These are phyloP conservation scores for Colostygia pectinataria DNA, from an alignment of 2,888 invertebrate species.

Conservation along the genomic window DNA sequence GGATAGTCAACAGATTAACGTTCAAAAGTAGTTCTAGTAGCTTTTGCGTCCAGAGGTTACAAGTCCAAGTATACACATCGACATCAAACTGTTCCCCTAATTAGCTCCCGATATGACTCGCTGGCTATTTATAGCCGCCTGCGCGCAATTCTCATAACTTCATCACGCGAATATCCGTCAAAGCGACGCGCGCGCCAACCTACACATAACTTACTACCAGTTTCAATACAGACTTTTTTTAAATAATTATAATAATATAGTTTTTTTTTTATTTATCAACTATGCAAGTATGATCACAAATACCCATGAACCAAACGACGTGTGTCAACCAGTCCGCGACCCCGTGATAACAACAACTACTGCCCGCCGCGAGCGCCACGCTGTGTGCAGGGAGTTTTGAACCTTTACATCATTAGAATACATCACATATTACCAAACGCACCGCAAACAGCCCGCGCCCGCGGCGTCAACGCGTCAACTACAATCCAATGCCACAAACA, in stretches of 20 bases:
- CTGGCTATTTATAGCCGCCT: slow-evolving; percentile 56
- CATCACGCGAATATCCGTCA: slow-evolving; percentile 29
- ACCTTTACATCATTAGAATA: slow-evolving; percentile 18
- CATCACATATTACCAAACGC: slow-evolving; percentile 33
- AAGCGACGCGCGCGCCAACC: slow-evolving; percentile 42
- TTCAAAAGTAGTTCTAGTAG: slow-evolving; percentile 7
- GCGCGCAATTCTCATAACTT: slow-evolving; percentile 36
- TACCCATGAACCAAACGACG: slow-evolving; percentile 77
- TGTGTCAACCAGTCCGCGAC: slow-evolving; percentile 62
- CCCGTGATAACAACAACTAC: slow-evolving; percentile 67
- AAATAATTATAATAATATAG: slow-evolving; percentile 66
- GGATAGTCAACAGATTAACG: background rate
- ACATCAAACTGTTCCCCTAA: slow-evolving; percentile 44
- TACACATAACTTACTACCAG: slow-evolving; percentile 57
- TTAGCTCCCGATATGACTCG: slow-evolving; percentile 53
- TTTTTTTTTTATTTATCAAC: slow-evolving; percentile 72
- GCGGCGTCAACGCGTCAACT: slow-evolving; percentile 47
- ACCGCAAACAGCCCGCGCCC: slow-evolving; percentile 21
- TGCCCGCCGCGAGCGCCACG: slow-evolving; percentile 43
- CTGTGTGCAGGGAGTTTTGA: background rate
- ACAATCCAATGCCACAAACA: slow-evolving; percentile 76
- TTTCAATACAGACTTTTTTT: slow-evolving; percentile 61
- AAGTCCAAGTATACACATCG: slow-evolving; percentile 34
- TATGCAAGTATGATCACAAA: slow-evolving; percentile 79
- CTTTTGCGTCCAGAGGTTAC: slow-evolving; percentile 31